Evolutionary conservation across 1,140 invertebrate genomes (phyloP), one percentile per base, ranked within the genome.

Genomic region (Aphaenogaster floridana): DNA sequence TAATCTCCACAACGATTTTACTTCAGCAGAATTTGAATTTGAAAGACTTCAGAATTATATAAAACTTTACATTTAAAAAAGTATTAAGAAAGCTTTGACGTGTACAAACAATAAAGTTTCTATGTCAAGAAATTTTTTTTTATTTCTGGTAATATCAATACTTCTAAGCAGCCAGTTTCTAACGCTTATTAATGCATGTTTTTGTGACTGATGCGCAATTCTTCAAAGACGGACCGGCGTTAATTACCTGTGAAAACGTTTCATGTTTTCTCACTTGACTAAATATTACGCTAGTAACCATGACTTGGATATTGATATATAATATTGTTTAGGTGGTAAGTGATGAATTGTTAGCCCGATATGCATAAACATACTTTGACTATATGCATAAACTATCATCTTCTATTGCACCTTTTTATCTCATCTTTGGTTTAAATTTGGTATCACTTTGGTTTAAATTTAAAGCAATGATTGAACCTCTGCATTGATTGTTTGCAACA

Each of bases 161-260:
- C 2, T 28, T 71, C 36, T 48, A 69, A 48, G 21, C 2, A 69
- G 7, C 0, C 6, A 72, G 17, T 6, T 36, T 54, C 17, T 39
- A 36, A 45, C 17, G 6, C 7, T 28, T 28, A 8, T 39, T 36
- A 66, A 48, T 48, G 39, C 0, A 7, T 13, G 17, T 13, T 78
- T 59, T 36, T 63, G 21, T 21, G n/a, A 61, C 21, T 36, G n/a
- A 79, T 13, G 61, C 28, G 57, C 2, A 66, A 54, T 79, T 64
- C 57, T 63, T 64, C 21, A 8, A 66, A 45, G n/a, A 54, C 11
- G 17, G 21, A n/a, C 17, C n/a, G 9, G 11, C n/a, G 48, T 80
- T 66, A 80, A 66, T 80, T 80, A 61, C 11, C 5, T 39, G 17
- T 11, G 13, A 52, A 42, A 66, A 80, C 61, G 17, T 8, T 28